Evolutionary conservation across 2,113 vertebrate species (phyloP).

Genomic region (Pleuronectes platessa): DNA sequence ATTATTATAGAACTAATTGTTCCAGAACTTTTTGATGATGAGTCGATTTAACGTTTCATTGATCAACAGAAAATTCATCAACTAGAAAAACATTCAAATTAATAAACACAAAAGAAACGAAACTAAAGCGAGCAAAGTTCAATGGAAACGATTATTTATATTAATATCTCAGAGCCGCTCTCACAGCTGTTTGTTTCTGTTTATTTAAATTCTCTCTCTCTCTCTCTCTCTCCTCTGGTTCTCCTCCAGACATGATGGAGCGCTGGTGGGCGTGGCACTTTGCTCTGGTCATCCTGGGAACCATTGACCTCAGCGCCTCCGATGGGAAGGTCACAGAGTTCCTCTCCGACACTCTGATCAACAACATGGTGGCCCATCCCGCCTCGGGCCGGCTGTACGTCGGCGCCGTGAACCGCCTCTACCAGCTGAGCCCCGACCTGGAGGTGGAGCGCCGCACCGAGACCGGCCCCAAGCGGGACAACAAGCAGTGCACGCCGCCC

Average conservation of each 20-base stretch:
- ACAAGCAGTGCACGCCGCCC: slow-evolving; percentile 91
- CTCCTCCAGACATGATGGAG: slow-evolving; percentile 73
- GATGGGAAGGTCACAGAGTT: slow-evolving; percentile 57
- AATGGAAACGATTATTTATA: too few relatives aligned
- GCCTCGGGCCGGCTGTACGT: slow-evolving; percentile 88
- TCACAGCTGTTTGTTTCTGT: too few relatives aligned
- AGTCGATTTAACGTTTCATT: too few relatives aligned
- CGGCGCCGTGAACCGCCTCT: slow-evolving; percentile 89
- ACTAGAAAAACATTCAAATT: too few relatives aligned
- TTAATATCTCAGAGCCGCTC: too few relatives aligned
- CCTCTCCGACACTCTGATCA: slow-evolving; percentile 83
- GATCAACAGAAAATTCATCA: too few relatives aligned
- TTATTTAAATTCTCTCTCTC: too few relatives aligned
- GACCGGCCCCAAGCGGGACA: slow-evolving; percentile 86
- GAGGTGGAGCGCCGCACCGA: slow-evolving; percentile 60
- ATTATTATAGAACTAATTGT: too few relatives aligned
- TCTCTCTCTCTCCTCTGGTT: too few relatives aligned
- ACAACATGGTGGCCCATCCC: slow-evolving; percentile 87
- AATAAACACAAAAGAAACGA: too few relatives aligned
- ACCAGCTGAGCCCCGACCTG: slow-evolving; percentile 87
- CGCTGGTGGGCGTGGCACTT: slow-evolving; percentile 63
- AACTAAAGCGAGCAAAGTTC: too few relatives aligned
- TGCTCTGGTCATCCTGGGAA: slow-evolving; percentile 42
- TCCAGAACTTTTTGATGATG: too few relatives aligned
- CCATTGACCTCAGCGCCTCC: slow-evolving; percentile 26